phyloP scores from a whole-genome alignment of 2,113 vertebrate species.

The Myxocyprinus asiaticus region DNA sequence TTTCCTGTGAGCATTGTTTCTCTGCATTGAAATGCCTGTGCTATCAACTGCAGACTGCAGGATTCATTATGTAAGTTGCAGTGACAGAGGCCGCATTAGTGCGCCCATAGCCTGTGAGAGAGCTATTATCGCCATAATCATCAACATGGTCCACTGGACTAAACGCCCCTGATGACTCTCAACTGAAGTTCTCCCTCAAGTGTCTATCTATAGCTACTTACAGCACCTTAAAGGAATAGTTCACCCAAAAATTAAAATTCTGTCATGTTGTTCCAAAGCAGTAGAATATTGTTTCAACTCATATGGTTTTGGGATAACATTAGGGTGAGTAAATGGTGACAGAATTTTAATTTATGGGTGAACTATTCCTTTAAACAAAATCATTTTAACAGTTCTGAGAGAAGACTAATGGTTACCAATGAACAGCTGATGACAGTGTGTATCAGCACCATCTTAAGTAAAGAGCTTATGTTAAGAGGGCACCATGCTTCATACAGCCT shows the following conservation, averaged over 20 bases:
- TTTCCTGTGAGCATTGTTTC: conserved; percentile 15
- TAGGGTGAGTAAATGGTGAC: too few species aligned
- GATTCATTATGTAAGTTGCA: conserved; percentile 58
- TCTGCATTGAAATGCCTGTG: not conserved
- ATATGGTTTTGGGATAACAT: too few species aligned
- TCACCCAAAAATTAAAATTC: not conserved
- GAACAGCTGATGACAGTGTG: too few species aligned
- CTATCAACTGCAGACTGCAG: conserved; percentile 47
- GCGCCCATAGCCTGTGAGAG: conserved; percentile 8
- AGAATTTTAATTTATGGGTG: too few species aligned
- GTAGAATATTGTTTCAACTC: too few species aligned
- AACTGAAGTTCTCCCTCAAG: not conserved
- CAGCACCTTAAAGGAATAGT: not conserved
- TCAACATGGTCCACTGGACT: conserved; percentile 27
- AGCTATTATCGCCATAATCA: conserved; percentile 14
- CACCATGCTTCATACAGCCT: not conserved
- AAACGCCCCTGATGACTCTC: conserved; percentile 15
- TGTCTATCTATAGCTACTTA: not conserved
- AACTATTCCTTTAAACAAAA: too few species aligned
- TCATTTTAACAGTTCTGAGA: too few species aligned
- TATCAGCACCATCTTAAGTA: too few species aligned
- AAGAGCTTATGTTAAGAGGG: not conserved
- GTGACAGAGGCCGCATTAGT: conserved; percentile 23
- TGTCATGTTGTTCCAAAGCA: too few species aligned
- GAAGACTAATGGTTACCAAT: too few species aligned